Evolutionary conservation across 2,888 invertebrate genomes (phyloP).

Genomic region (Coecobrya sp.): DNA sequence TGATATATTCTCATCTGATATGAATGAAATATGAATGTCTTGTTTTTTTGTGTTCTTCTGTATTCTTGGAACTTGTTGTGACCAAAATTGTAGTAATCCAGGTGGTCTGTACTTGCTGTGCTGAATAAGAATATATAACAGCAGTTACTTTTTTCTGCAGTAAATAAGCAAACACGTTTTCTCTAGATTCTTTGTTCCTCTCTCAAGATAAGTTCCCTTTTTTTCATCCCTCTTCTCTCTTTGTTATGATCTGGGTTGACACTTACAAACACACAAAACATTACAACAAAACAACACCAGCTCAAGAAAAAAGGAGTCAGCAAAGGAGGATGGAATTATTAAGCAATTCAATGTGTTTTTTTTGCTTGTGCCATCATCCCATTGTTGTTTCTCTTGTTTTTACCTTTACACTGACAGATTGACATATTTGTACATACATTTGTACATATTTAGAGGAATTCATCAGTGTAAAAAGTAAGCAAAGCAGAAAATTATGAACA

Average conservation of each 20-base stretch:
- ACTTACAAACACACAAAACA: conserved; percentile 11
- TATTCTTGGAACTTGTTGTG: conserved; percentile 37
- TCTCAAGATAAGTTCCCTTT: background rate
- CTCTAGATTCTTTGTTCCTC: background rate
- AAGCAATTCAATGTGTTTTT: conserved; percentile 15
- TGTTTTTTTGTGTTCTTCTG: background rate
- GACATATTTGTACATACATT: conserved; percentile 57
- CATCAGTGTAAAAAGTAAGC: background rate
- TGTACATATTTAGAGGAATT: conserved; percentile 51
- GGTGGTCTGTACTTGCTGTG: conserved; percentile 1
- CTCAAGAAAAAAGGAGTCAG: conserved; percentile 5
- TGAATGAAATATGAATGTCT: conserved; percentile 22
- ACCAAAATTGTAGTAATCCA: conserved; percentile 16
- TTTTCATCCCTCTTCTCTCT: conserved; percentile 4
- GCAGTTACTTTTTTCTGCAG: conserved; percentile 20
- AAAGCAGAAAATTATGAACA: background rate
- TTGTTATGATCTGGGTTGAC: conserved; percentile 64
- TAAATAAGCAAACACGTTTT: conserved; percentile 7
- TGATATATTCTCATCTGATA: conserved; percentile 35
- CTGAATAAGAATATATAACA: background rate
- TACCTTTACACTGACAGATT: conserved; percentile 38
- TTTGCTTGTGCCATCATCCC: conserved; percentile 17
- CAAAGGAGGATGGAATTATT: background rate
- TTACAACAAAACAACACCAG: background rate
- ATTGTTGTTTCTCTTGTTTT: conserved; percentile 19